phyloP scores from a whole-genome alignment of 2,888 invertebrate genomes.

The Synanthedon formicaeformis region DNA sequence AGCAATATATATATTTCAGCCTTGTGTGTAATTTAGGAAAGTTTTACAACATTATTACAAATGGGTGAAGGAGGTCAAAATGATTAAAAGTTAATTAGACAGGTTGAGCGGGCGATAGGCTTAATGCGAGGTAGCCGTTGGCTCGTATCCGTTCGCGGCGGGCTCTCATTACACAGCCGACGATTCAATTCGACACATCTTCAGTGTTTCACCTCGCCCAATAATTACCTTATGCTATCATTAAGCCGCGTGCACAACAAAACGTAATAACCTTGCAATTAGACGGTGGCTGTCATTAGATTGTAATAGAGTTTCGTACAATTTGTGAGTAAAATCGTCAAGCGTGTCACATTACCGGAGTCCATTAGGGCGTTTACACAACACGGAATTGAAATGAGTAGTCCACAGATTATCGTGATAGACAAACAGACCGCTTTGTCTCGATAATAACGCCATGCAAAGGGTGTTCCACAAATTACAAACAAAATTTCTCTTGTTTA shows the following conservation, averaged over 20 bases:
- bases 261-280: slow-evolving; percentile 68
- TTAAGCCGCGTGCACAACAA: slow-evolving; percentile 62
- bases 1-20: too few species aligned
- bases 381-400: slow-evolving; percentile 68
- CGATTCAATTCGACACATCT: slow-evolving; percentile 67
- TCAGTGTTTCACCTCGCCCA: slow-evolving; percentile 66
- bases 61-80: slow-evolving; percentile 28
- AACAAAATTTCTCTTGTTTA: slow-evolving; percentile 13
- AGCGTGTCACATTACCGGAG: slow-evolving; percentile 69
- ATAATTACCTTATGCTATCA: slow-evolving; percentile 61
- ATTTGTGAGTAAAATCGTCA: slow-evolving; percentile 71
- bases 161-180: slow-evolving; percentile 38
- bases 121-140: slow-evolving; percentile 26
- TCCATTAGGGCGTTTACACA: slow-evolving; percentile 70
- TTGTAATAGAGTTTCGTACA: slow-evolving; percentile 70
- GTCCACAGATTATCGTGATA: slow-evolving; percentile 68
- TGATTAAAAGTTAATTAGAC: slow-evolving; percentile 55
- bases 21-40: too few species aligned
- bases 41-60: background rate
- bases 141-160: slow-evolving; percentile 12
- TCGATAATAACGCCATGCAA: slow-evolving; percentile 57
- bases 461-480: slow-evolving; percentile 26
- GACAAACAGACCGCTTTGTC: slow-evolving; percentile 65
- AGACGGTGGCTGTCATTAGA: slow-evolving; percentile 67
- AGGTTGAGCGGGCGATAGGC: slow-evolving; percentile 36